These are phyloP conservation scores for Macrotis lagotis DNA, from an alignment of 2,113 vertebrate genomes.

Conservation along the genomic window DNA sequence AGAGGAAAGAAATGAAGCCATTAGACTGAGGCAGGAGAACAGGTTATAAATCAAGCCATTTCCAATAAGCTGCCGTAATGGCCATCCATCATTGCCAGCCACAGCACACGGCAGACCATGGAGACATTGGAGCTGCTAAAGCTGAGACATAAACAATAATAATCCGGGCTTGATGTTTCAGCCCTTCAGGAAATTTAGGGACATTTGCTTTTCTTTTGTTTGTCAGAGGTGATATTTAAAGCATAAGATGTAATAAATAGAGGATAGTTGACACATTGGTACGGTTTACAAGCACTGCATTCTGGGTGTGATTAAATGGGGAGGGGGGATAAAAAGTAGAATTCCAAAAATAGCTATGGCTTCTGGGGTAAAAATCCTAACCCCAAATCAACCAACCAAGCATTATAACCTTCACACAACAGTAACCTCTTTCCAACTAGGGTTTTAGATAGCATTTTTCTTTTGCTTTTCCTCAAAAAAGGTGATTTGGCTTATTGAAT, in stretches of 20 bases:
- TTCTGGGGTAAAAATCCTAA: conserved; percentile 76
- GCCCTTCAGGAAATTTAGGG: conserved; percentile 92
- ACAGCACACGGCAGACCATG: conserved; percentile 90
- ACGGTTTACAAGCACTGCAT: conserved; percentile 83
- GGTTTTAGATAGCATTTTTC: conserved; percentile 4
- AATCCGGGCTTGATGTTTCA: conserved; percentile 92
- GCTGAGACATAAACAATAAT: conserved; percentile 97
- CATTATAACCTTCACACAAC: conserved; percentile 1
- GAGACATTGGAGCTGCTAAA: conserved; percentile 90
- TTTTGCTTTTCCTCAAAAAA: conserved; percentile 30
- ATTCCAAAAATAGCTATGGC: conserved; percentile 82
- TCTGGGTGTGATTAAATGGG: conserved; percentile 84
- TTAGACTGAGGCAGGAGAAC: conserved; percentile 97
- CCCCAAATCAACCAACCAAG: conserved; percentile 48
- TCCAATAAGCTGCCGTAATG: conserved; percentile 99
- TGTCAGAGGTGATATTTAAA: conserved; percentile 93
- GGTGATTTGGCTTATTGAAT: conserved; percentile 8
- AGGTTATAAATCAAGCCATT: conserved; percentile 99
- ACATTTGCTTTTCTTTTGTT: conserved; percentile 92
- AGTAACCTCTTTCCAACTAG: conserved; percentile 3
- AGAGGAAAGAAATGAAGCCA: conserved; percentile 99
- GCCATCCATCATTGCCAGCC: conserved; percentile 98
- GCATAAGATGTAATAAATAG: conserved; percentile 88
- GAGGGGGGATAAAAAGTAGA: conserved; percentile 77
- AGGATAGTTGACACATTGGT: conserved; percentile 84